Evolutionary conservation across 53 echinoderm and acorn worm species (phyloP).

Genomic region (Mesocentrotus franciscanus): DNA sequence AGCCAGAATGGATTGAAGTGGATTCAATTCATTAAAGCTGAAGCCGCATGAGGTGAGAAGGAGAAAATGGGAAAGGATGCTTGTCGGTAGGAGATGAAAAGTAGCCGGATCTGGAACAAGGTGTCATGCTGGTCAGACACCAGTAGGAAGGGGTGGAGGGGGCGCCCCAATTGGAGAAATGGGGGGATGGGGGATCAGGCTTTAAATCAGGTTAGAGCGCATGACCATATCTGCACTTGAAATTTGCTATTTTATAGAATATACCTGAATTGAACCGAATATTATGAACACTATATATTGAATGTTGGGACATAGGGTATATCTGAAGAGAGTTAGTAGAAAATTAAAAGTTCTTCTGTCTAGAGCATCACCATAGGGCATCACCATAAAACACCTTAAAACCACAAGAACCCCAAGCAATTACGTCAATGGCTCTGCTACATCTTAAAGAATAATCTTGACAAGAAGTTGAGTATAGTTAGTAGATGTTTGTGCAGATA

Average conservation of each 20-base stretch:
- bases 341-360: background rate
- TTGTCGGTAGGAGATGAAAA: slow-evolving; percentile 14
- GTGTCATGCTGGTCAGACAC: slow-evolving; percentile 13
- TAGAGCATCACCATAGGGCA: too few species aligned
- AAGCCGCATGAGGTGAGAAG: slow-evolving; percentile 18
- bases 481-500: background rate
- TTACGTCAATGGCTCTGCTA: background rate
- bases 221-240: background rate
- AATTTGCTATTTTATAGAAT: background rate
- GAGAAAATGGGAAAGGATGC: background rate
- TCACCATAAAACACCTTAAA: too few species aligned
- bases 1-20: slow-evolving; percentile 2
- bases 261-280: background rate
- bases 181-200: background rate
- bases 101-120: slow-evolving; percentile 1
- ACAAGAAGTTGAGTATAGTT: background rate
- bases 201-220: background rate
- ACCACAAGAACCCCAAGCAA: background rate
- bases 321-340: background rate
- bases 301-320: background rate
- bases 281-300: background rate
- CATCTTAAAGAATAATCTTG: background rate
- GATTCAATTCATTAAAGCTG: slow-evolving; percentile 36
- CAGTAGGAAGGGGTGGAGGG: background rate
- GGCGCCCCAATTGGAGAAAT: background rate